Evolutionary conservation across 2,113 vertebrate species (phyloP).

Genomic region (Leucopsar rothschildi): DNA sequence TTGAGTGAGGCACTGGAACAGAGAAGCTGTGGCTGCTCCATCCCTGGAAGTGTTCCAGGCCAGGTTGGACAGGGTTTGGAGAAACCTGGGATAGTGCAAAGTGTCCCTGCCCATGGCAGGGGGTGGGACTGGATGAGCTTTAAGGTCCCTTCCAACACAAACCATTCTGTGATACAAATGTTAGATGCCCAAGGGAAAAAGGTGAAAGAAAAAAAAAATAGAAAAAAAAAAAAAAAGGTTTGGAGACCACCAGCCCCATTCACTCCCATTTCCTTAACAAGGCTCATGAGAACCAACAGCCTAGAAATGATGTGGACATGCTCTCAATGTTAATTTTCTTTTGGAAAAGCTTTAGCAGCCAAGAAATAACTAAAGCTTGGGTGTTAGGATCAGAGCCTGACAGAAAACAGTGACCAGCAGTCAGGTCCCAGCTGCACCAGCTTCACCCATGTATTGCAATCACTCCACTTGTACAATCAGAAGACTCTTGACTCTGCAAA

Average conservation of each 20-base stretch:
- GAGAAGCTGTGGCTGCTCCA: not conserved
- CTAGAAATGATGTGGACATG: not conserved
- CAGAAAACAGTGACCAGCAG: not conserved
- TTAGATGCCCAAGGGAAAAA: not conserved
- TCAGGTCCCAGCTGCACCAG: not conserved
- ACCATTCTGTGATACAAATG: not conserved
- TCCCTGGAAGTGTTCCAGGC: not conserved
- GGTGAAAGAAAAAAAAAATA: accelerated
- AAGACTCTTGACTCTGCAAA: not conserved
- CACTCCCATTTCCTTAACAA: not conserved
- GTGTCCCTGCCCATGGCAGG: not conserved
- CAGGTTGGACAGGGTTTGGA: not conserved
- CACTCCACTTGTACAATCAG: not conserved
- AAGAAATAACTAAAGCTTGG: not conserved
- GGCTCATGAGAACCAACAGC: not conserved
- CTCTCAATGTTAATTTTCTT: not conserved
- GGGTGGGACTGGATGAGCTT: not conserved
- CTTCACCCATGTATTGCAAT: not conserved
- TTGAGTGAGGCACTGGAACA: not conserved
- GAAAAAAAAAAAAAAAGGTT: not conserved
- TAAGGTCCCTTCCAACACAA: not conserved
- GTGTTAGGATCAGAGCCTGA: not conserved
- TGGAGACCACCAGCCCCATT: not conserved
- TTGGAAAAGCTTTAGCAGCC: not conserved
- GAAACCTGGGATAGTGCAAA: accelerated